Evolutionary conservation across 2,113 vertebrate species (phyloP), one percentile per base, ranked within the genome.

Genomic region (Tupaia tana): DNA sequence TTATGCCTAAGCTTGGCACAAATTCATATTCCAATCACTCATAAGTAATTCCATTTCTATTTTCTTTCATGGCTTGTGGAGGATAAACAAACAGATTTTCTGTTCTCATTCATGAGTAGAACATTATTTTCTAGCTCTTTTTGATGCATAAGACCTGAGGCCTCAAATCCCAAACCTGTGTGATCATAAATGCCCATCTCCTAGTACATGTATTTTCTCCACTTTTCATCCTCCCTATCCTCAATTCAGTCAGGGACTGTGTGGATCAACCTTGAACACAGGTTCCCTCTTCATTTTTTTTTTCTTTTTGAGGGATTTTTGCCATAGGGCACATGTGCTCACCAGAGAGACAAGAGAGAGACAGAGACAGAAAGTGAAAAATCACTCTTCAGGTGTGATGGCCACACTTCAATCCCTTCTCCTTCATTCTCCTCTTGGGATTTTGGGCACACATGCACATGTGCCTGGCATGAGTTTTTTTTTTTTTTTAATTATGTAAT

Each of bases 1-100:
- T 89, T 58, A 89, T 69, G 75, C 58, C 75, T 75, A 90, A 86
- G 63, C 82, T 59, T 93, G 90, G 75, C 93, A 86, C 43, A 58
- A 81, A 83, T 70, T 66, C 86, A 86, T 78, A 58, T 83, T 90
- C 70, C 64, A 58, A 6, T 83, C 82, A 31, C 70, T 90, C 77
- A 31, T 29, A 83, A 86, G 63, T 59, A 82, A 66, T 81, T 93
- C 25, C 84, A 66, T 89, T 89, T 92, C 56, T 77, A 22, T 81
- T 86, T 93, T 69, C 75, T 67, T 27, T 82, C 34, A 82, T 82
- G 58, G n/a, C 81, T 78, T 71, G 25, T 9, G 34, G 52, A 86
- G 27, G 13, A 77, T 78, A 69, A 58, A 82, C 22, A 81, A 81
- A 31, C 43, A 71, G 56, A 54, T 52, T 71, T 90, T 86, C 43